These are phyloP conservation scores for Palythoa grandiflora DNA, from an alignment of 92 coral and sea anemone species.

Conservation along the genomic window DNA sequence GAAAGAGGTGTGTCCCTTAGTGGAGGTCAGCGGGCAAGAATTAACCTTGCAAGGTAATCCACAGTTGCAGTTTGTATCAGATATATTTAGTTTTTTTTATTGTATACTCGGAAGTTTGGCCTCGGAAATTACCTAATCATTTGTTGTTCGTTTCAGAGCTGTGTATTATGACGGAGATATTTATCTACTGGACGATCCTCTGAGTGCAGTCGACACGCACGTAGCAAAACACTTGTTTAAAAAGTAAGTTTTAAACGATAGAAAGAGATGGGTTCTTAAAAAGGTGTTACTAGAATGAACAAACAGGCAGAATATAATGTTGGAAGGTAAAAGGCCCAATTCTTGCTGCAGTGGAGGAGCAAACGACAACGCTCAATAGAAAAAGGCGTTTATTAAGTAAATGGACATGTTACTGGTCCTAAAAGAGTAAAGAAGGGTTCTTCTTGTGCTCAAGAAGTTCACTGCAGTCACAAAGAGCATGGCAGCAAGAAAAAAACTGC, in stretches of 20 bases:
- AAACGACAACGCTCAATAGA: too few relatives aligned
- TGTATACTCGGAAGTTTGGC: neutral
- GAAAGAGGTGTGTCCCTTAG: conserved; percentile 92
- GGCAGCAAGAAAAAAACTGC: too few relatives aligned
- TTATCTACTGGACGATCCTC: conserved; percentile 84
- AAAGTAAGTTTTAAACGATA: conserved; percentile 50
- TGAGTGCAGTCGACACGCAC: conserved; percentile 89
- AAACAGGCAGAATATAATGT: neutral
- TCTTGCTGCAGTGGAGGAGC: too few relatives aligned
- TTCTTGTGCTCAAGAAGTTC: too few relatives aligned
- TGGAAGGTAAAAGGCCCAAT: too few relatives aligned
- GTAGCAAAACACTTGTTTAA: conserved; percentile 86
- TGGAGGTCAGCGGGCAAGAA: conserved; percentile 94
- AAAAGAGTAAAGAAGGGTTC: too few relatives aligned
- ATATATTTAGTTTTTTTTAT: neutral
- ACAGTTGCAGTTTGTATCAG: neutral
- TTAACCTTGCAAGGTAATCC: conserved; percentile 82
- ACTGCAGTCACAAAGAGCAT: too few relatives aligned
- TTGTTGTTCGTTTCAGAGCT: conserved; percentile 59
- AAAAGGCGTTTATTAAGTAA: too few relatives aligned
- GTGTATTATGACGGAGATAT: conserved; percentile 77
- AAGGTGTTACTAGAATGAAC: neutral
- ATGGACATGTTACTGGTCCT: too few relatives aligned
- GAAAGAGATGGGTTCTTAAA: neutral
- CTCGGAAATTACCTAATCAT: neutral